These are phyloP conservation scores for Asteroscopus sphinx DNA, from an alignment of 2,888 invertebrate species.

Conservation along the genomic window DNA sequence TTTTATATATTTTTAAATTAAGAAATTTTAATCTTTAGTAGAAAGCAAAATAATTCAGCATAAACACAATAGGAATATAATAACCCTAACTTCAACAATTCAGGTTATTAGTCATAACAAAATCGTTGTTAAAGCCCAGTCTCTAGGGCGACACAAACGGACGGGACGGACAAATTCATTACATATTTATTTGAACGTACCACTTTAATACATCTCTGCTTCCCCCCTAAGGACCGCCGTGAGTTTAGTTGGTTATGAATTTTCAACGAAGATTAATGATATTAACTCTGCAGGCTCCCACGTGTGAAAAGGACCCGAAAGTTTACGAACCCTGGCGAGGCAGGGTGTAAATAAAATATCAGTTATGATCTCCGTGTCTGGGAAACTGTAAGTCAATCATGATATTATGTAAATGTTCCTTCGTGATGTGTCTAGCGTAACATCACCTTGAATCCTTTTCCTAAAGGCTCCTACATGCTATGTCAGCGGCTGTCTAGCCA, in stretches of 20 bases:
- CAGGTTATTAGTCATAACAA: conserved; percentile 55
- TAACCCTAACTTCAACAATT: conserved; percentile 22
- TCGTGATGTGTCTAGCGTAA: too few species aligned
- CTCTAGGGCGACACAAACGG: conserved; percentile 30
- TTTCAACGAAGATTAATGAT: conserved; percentile 69
- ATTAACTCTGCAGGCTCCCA: conserved; percentile 57
- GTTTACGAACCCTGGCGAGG: conserved; percentile 21
- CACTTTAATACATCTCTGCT: conserved; percentile 54
- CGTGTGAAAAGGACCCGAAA: conserved; percentile 52
- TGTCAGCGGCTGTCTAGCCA: too few species aligned
- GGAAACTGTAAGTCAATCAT: conserved; percentile 26
- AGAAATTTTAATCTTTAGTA: too few species aligned
- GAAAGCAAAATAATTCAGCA: too few species aligned
- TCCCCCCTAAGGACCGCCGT: conserved; percentile 45
- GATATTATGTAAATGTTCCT: neutral
- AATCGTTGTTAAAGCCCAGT: conserved; percentile 59
- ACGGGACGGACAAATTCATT: conserved; percentile 51
- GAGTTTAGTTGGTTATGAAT: conserved; percentile 70
- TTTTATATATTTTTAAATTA: too few species aligned
- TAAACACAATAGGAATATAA: too few species aligned
- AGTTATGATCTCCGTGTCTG: conserved; percentile 34
- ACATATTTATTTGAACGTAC: conserved; percentile 53
- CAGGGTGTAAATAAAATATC: conserved; percentile 42
- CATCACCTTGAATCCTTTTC: too few species aligned
- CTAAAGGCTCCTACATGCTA: too few species aligned